Conservation (phyloP, 2,888 invertebrate species). For the Eristalis intricaria region DNA sequence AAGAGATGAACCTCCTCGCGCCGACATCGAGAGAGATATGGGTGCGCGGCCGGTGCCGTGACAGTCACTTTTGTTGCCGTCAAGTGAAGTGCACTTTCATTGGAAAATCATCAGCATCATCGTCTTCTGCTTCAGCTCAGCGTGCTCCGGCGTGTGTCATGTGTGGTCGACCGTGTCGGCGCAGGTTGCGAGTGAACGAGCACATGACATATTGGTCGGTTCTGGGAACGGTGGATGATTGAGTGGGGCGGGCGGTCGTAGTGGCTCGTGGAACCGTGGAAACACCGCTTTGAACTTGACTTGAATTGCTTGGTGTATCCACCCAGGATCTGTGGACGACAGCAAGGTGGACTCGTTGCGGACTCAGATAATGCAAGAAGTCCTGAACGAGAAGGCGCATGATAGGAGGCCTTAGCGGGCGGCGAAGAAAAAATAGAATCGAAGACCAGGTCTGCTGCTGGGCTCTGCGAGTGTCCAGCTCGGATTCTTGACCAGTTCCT, state of each 20-base stretch:
- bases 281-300: too few species aligned
- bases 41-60: slow-evolving; percentile 50
- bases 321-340: too few species aligned
- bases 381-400: too few species aligned
- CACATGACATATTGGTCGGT: background rate
- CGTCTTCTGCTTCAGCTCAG: background rate
- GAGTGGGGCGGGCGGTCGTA: background rate
- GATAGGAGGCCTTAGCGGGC: too few species aligned
- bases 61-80: slow-evolving; percentile 48
- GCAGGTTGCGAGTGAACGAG: background rate
- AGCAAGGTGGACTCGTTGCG: too few species aligned
- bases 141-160: background rate
- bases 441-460: too few species aligned
- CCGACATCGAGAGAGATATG: slow-evolving; percentile 56
- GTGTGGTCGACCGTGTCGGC: background rate
- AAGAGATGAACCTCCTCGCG: slow-evolving; percentile 34
- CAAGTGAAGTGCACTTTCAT: slow-evolving; percentile 49
- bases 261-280: too few species aligned
- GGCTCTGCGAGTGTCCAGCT: too few species aligned
- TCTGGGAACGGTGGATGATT: background rate
- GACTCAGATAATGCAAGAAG: too few species aligned
- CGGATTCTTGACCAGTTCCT: too few species aligned
- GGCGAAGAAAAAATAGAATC: too few species aligned
- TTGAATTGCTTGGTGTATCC: too few species aligned
- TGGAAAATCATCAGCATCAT: slow-evolving; percentile 12